Conservation (phyloP, 2,888 invertebrate genomes). For the Zootermopsis nevadensis region DNA sequence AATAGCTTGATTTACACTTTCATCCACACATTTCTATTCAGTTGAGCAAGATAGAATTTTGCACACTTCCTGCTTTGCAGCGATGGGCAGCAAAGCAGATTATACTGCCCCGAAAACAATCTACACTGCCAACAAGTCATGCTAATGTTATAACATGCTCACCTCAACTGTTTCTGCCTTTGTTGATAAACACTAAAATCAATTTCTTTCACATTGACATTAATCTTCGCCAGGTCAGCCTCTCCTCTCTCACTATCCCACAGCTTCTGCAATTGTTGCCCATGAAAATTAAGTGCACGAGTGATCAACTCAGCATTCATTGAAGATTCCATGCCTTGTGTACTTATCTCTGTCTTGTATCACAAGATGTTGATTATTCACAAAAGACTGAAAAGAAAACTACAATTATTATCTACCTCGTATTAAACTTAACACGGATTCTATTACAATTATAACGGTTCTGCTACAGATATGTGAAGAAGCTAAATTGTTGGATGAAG, state of each 20-base stretch:
- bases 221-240: slow-evolving; percentile 74
- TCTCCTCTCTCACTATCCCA: slow-evolving; percentile 89
- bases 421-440: too few species aligned
- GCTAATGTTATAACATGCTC: slow-evolving; percentile 43
- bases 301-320: slow-evolving; percentile 71
- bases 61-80: too few species aligned
- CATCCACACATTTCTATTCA: too few species aligned
- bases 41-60: neutral
- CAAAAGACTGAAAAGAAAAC: too few species aligned
- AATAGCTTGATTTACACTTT: too few species aligned
- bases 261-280: slow-evolving; percentile 86
- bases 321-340: slow-evolving; percentile 51
- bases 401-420: too few species aligned
- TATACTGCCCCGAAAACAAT: neutral
- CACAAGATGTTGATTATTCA: too few species aligned
- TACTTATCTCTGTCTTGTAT: neutral
- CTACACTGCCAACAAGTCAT: too few species aligned
- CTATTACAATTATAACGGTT: too few species aligned
- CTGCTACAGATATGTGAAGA: too few species aligned
- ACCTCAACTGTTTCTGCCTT: slow-evolving; percentile 81
- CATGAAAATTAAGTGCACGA: slow-evolving; percentile 85
- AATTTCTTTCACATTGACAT: slow-evolving; percentile 68
- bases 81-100: neutral
- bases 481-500: too few species aligned
- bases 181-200: slow-evolving; percentile 82